These are phyloP conservation scores for Rhinichthys klamathensis DNA, from an alignment of 2,113 vertebrate genomes.

Conservation along the genomic window DNA sequence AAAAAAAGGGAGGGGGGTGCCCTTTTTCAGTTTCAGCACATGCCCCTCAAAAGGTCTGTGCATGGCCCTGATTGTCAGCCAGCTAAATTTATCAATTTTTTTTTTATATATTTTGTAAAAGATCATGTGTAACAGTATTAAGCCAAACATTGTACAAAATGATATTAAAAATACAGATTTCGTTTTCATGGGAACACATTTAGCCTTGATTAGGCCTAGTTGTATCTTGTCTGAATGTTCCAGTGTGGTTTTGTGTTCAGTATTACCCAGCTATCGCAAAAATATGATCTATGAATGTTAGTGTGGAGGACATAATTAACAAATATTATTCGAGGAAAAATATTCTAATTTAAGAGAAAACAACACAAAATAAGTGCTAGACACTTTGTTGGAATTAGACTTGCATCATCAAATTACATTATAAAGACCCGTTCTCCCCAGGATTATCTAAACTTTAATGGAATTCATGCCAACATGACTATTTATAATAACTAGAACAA, in stretches of 20 bases:
- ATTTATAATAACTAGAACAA: too few species aligned
- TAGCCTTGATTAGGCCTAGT: too few species aligned
- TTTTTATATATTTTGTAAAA: too few species aligned
- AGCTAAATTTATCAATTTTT: too few species aligned
- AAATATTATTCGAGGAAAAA: neutral
- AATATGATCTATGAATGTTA: neutral
- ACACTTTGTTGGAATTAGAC: neutral
- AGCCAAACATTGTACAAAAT: neutral
- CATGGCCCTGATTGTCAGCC: too few species aligned
- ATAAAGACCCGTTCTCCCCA: neutral
- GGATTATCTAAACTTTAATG: neutral
- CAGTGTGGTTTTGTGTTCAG: neutral
- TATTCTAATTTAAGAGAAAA: neutral
- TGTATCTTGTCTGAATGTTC: neutral
- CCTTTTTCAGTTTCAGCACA: too few species aligned
- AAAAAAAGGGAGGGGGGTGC: too few species aligned
- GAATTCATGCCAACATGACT: neutral
- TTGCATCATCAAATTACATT: neutral
- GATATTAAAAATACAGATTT: too few species aligned
- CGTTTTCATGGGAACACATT: too few species aligned
- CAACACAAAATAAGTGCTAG: neutral
- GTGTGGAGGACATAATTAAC: neutral
- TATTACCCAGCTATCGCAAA: neutral
- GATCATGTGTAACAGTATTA: too few species aligned
- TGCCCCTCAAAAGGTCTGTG: too few species aligned